A percentile compares a stretch with the other conserved stretches of the same genome.
phyloP scores from a whole-genome alignment of 2,888 invertebrate genomes.

The Ormia ochracea region DNA sequence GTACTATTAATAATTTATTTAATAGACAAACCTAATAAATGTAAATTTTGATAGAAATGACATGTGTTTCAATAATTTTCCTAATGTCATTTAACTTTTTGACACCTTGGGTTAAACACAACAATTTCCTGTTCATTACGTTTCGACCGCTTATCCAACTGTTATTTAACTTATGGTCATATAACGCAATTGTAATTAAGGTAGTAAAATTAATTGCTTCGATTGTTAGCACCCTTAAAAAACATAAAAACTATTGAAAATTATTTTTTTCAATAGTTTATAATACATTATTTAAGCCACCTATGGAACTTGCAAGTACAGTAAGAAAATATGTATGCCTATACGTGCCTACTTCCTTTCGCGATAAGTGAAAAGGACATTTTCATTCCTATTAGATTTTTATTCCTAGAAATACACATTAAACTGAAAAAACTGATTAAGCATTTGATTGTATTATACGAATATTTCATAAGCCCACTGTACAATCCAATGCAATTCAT shows the following conservation, averaged over 20 bases:
- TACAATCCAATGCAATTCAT: too few species aligned
- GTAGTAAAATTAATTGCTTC: slow-evolving; percentile 40
- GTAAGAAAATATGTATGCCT: too few species aligned
- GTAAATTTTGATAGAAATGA: background rate
- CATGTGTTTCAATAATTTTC: slow-evolving; percentile 45
- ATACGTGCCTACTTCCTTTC: too few species aligned
- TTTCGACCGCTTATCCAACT: background rate
- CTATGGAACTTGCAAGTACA: background rate
- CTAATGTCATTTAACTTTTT: slow-evolving; percentile 54
- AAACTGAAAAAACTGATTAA: too few species aligned
- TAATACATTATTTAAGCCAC: background rate
- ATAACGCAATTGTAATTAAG: slow-evolving; percentile 21
- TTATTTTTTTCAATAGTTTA: background rate
- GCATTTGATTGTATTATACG: too few species aligned
- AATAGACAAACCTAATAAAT: background rate
- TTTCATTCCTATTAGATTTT: too few species aligned
- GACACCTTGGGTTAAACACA: slow-evolving; percentile 58
- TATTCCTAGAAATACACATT: too few species aligned
- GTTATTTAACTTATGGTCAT: background rate
- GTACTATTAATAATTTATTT: background rate
- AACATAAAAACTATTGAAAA: background rate
- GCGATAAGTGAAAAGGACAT: too few species aligned
- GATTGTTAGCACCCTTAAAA: slow-evolving; percentile 30
- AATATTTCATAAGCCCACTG: too few species aligned
- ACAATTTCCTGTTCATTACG: slow-evolving; percentile 45